Base-by-base conservation (phyloP, 2,888 invertebrate species). In the Papilio elwesi region DNA sequence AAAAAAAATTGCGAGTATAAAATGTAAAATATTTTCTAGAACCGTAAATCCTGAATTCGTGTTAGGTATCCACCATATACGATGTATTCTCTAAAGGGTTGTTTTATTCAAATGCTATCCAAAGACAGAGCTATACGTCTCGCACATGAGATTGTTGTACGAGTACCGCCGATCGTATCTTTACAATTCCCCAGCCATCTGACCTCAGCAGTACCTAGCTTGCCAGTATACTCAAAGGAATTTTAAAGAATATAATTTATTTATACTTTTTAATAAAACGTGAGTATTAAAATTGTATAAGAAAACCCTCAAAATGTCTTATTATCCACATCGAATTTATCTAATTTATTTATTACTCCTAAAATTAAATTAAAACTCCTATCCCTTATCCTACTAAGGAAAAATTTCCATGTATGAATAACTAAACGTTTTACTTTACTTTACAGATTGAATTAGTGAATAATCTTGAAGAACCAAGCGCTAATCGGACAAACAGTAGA, bases 401-500 rank as follows among this genome's bases (percentile, higher is more conserved):
- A 26, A 26, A 26, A 43, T 43, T 5, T 43, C 6, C 43, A 49
- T 49, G 49, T 12, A 12, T n/a, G 0, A 59, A 12, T 47, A 53
- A 16, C 13, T 43, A 8, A 53, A 13, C 13, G 7, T 47, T 15
- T 51, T 49, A n/a, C 13, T 26, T 69, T 38, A 15, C 15, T 26
- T 75, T 77, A 9, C 88, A 88, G 81, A 73, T 84, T 16, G 83
- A 82, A 55, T 65, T 69, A 55, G 55, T 78, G 15, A 76, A 76
- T 70, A 82, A 85, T 9, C 78, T 82, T 11, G 88, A 90, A 71
- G 87, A 85, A 62, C 77, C 83, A 6, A 91, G 86, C 77, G 75
- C 81, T 13, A 80, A 90, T 49, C 86, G 85, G 69, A 79, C 84
- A n/a, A 83, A 82, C 13, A 90, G 89, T 75, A 87, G 93, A 0